Conservation (phyloP, 2,113 vertebrate species). For the Poeciliopsis occidentalis region DNA sequence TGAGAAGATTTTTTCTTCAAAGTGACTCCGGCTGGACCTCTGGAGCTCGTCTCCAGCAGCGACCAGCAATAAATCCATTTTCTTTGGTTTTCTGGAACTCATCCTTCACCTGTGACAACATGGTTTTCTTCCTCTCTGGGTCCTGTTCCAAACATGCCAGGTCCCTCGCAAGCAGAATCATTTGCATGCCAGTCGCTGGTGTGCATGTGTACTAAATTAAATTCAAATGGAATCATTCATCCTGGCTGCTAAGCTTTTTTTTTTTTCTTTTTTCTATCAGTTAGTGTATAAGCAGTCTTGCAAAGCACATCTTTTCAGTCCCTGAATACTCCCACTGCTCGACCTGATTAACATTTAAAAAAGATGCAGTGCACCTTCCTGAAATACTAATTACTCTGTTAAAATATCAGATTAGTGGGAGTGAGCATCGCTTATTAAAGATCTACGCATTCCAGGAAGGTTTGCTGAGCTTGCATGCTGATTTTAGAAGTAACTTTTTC, state of each 20-base stretch:
- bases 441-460: slow-evolving; percentile 10
- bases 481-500: too few species aligned
- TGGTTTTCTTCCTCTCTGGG: not conserved
- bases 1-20: not conserved
- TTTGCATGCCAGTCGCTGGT: not conserved
- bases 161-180: not conserved
- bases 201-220: not conserved
- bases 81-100: not conserved
- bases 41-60: not conserved
- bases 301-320: slow-evolving; percentile 3
- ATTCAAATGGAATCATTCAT: not conserved
- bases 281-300: slow-evolving; percentile 19
- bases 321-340: slow-evolving; percentile 34
- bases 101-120: not conserved
- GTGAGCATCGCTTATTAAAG: slow-evolving; percentile 40
- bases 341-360: slow-evolving; percentile 48
- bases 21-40: not conserved
- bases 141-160: not conserved
- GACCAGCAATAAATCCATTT: not conserved
- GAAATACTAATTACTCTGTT: slow-evolving; percentile 35
- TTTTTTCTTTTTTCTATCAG: not conserved
- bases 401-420: slow-evolving; percentile 28
- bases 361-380: slow-evolving; percentile 27
- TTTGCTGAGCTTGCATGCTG: too few species aligned
- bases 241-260: not conserved